Evolutionary conservation across 2,888 invertebrate species (phyloP).

Genomic region (Metalampra italica): DNA sequence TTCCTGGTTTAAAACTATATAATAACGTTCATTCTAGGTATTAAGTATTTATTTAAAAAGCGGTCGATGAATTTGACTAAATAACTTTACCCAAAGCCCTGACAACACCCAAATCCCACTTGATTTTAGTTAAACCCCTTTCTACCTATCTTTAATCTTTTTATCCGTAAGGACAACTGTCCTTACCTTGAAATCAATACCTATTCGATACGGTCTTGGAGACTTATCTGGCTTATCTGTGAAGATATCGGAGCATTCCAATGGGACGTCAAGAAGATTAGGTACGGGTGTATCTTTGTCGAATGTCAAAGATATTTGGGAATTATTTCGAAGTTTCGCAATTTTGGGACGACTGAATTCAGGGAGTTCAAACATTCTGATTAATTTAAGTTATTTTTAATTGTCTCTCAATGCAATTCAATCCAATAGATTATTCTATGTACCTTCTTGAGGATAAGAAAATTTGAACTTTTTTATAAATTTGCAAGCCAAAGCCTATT

Average conservation of each 20-base stretch:
- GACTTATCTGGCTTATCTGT: conserved; percentile 2
- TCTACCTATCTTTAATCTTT: background rate
- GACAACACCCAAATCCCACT: background rate
- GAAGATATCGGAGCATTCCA: background rate
- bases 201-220: background rate
- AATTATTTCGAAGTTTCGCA: background rate
- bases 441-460: too few relatives aligned
- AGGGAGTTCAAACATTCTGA: too few relatives aligned
- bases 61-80: too few relatives aligned
- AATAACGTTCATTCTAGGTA: too few relatives aligned
- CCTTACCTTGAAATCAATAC: background rate
- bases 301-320: background rate
- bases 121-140: background rate
- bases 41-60: too few relatives aligned
- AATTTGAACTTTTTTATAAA: too few relatives aligned
- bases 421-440: too few relatives aligned
- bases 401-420: too few relatives aligned
- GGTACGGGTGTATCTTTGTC: background rate
- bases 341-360: background rate
- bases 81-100: too few relatives aligned
- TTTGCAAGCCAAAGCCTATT: too few relatives aligned
- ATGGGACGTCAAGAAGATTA: background rate
- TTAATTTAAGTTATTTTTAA: too few relatives aligned
- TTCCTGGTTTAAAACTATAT: too few relatives aligned
- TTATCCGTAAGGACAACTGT: background rate